These are phyloP conservation scores for Lutraria rhynchaena DNA, from an alignment of 1,140 invertebrate species.

Conservation along the genomic window DNA sequence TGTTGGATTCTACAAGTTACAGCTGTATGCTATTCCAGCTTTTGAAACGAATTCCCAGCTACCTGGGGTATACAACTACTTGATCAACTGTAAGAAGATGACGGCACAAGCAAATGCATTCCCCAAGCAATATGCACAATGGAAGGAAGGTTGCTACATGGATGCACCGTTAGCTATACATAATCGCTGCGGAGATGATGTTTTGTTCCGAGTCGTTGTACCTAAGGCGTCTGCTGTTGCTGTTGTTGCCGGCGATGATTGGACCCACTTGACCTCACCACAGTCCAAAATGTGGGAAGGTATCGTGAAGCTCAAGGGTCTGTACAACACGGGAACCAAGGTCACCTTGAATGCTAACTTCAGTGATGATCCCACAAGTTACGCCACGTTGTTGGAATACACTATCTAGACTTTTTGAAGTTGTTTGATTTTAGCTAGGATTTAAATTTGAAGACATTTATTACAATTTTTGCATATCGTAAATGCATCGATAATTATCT, in stretches of 20 bases:
- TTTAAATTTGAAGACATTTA: constrained; percentile 14
- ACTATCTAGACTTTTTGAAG: constrained; percentile 55
- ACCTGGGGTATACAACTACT: constrained; percentile 82
- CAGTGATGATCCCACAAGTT: constrained; percentile 77
- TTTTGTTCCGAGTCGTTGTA: constrained; percentile 75
- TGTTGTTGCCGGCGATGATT: constrained; percentile 78
- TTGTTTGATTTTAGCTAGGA: not conserved
- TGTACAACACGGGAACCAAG: constrained; percentile 68
- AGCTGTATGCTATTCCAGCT: constrained; percentile 80
- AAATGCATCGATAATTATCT: no score
- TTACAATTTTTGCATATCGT: constrained; percentile 3
- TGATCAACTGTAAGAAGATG: constrained; percentile 77
- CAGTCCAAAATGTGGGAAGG: constrained; percentile 78
- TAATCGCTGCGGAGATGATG: constrained; percentile 60
- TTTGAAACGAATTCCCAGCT: constrained; percentile 78
- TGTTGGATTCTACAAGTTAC: constrained; percentile 81
- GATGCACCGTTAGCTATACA: constrained; percentile 71
- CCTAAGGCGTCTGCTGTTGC: constrained; percentile 79
- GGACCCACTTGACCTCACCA: constrained; percentile 77
- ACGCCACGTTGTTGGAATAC: constrained; percentile 81
- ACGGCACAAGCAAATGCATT: constrained; percentile 65
- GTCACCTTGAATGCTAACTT: constrained; percentile 80
- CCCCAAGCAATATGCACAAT: constrained; percentile 82
- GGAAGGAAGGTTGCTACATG: constrained; percentile 82
- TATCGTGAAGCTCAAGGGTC: constrained; percentile 65